Base-by-base conservation (phyloP, 1,140 invertebrate genomes). In the Pseudobourletiella spinata region DNA sequence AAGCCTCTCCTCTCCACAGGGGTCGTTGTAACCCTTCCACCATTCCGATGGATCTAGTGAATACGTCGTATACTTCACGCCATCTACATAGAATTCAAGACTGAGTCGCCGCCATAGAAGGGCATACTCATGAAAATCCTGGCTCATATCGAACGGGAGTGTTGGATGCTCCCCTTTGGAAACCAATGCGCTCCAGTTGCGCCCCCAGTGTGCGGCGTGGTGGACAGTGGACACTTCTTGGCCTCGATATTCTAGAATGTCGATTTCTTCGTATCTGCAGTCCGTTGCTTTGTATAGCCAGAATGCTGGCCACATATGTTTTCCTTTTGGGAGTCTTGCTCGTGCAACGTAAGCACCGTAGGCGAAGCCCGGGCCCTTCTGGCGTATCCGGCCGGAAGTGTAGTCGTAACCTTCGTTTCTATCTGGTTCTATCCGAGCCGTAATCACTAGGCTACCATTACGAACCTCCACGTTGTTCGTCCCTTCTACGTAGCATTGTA, bases 281-380 rank as follows among this genome's bases (percentile, higher is more conserved):
- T 58, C 59, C 2, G 39, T 24, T 20, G 6, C 26, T 3, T 54
- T 29, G 2, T 63, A 43, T n/a, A 63, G 26, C 46, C 61, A 66
- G 25, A 66, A 50, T 15, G 67, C 67, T 28, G 67, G 67, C 61
- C 66, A 66, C n/a, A 69, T 39, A 57, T 69, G 64, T 35, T 66
- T 59, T 20, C 65, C 65, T 2, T 32, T 57, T 1, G 67, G 24
- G 4, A 68, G 25, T 26, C 58, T 30, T n/a, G 66, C 66, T 25
- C 66, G 16, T 0, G 59, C 26, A 0, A 68, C 66, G 22, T 61
- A 68, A 25, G 66, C 66, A 0, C 66, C 66, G 22, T 68, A 68
- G 16, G 50, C 6, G 44, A 64, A 68, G 14, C 57, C 56, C 14
- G 14, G 22, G 32, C 57, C 57, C 24, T 22, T 8, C 32, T 62